Evolutionary conservation across 2,113 vertebrate species (phyloP).

Genomic region (Seriola aureovittata): DNA sequence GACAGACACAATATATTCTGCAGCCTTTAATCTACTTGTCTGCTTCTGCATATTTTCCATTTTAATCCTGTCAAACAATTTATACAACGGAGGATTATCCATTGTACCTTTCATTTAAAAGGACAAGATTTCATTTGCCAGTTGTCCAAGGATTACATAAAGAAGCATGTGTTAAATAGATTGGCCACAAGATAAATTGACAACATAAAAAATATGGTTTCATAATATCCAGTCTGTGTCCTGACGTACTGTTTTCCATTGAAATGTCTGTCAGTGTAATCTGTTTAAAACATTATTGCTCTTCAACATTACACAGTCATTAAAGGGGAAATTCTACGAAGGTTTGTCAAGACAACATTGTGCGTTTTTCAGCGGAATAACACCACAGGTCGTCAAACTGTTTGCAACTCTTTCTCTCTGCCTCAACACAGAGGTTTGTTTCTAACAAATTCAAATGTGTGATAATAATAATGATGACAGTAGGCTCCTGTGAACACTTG

Average conservation of each 20-base stretch:
- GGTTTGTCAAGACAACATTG: neutral
- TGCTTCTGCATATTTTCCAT: constrained; percentile 43
- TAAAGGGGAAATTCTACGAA: neutral
- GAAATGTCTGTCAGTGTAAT: constrained; percentile 7
- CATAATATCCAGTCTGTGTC: neutral
- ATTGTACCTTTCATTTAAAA: constrained; percentile 51
- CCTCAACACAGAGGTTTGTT: neutral
- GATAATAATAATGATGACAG: neutral
- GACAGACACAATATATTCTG: constrained; percentile 6
- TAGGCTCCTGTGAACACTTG: neutral
- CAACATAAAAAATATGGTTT: constrained; percentile 21
- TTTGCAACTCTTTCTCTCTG: neutral
- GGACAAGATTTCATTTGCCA: constrained; percentile 36
- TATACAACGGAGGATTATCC: constrained; percentile 39
- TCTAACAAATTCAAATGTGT: constrained; percentile 1
- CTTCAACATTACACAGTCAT: neutral
- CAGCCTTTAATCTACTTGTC: constrained; percentile 39
- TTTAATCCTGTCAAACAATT: constrained; percentile 60
- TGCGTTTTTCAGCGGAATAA: neutral
- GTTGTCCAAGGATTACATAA: constrained; percentile 46
- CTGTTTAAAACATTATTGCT: neutral
- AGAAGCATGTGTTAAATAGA: constrained; percentile 15
- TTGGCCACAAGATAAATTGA: constrained; percentile 8
- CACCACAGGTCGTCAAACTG: neutral
- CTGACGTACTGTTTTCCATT: neutral